A percentile compares a stretch with the other conserved stretches of the same genome.
Evolutionary conservation across 2,797 vertebrate species (phyloP).

Genomic region (Clarias pachynema): DNA sequence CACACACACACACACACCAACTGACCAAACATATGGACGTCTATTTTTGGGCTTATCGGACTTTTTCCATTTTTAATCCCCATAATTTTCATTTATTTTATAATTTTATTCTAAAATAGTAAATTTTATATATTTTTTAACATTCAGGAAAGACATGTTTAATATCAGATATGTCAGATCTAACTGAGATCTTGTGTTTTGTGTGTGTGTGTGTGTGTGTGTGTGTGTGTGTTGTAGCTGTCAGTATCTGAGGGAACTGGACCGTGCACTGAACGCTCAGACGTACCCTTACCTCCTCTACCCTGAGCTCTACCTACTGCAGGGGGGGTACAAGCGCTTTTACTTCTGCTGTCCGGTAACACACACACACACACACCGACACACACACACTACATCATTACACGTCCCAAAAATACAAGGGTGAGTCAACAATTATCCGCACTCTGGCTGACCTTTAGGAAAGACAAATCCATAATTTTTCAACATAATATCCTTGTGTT

Average conservation of each 20-base stretch:
- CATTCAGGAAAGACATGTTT: neutral
- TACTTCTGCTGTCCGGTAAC: slow-evolving; percentile 58
- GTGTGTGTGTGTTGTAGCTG: slow-evolving; percentile 39
- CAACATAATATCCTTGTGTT: no score
- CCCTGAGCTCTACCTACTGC: slow-evolving; percentile 65
- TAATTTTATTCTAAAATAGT: neutral
- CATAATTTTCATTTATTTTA: neutral
- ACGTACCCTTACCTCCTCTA: slow-evolving; percentile 57
- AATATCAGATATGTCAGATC: neutral
- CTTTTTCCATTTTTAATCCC: neutral
- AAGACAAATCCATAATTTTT: no score
- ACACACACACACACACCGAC: slow-evolving; percentile 25
- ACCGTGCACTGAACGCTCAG: slow-evolving; percentile 44
- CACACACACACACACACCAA: slow-evolving; percentile 4
- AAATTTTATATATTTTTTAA: neutral
- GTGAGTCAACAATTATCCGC: no score
- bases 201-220: neutral
- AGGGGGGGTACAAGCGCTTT: slow-evolving; percentile 63
- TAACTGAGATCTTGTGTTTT: neutral
- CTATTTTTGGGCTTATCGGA: slow-evolving; percentile 2
- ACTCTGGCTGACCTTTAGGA: no score
- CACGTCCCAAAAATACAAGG: neutral
- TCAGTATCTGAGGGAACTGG: slow-evolving; percentile 54
- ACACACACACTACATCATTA: neutral
- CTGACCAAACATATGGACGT: slow-evolving; percentile 2